phyloP scores from a whole-genome alignment of 1,140 invertebrate genomes.

The Onthophagus taurus region DNA sequence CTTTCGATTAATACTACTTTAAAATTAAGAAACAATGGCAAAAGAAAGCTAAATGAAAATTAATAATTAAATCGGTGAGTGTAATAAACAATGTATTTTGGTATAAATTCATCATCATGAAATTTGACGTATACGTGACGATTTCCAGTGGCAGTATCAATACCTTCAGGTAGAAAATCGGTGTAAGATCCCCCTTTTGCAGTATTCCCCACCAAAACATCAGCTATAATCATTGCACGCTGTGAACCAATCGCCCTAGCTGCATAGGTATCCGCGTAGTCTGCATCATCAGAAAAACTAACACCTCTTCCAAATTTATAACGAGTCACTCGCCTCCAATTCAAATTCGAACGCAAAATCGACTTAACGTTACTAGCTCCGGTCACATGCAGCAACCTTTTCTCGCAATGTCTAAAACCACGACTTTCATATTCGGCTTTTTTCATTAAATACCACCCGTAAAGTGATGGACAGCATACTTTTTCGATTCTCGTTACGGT shows the following conservation, averaged over 20 bases:
- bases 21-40: too few relatives aligned
- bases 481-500: conserved; percentile 7
- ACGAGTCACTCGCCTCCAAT: conserved; percentile 10
- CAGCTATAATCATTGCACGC: conserved; percentile 14
- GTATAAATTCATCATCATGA: conserved; percentile 20
- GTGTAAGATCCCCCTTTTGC: not conserved
- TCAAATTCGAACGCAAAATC: conserved; percentile 13
- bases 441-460: conserved; percentile 10
- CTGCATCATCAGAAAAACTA: conserved; percentile 15
- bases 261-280: conserved; percentile 15
- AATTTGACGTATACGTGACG: conserved; percentile 15
- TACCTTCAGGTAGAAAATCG: not conserved
- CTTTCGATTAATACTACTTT: too few relatives aligned
- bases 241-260: conserved; percentile 2
- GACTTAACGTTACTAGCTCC: conserved; percentile 6
- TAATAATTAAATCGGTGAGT: too few relatives aligned
- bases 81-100: conserved; percentile 16
- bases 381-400: conserved; percentile 13
- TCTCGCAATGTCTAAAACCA: not conserved
- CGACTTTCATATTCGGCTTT: conserved; percentile 15
- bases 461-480: conserved; percentile 14
- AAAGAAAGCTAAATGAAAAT: too few relatives aligned
- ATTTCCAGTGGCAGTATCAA: conserved; percentile 15
- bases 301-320: conserved; percentile 16
- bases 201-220: conserved; percentile 8